Evolutionary conservation across 2,888 invertebrate species (phyloP), one percentile per base, ranked within the genome.

Genomic region (Calameuta pallipes): DNA sequence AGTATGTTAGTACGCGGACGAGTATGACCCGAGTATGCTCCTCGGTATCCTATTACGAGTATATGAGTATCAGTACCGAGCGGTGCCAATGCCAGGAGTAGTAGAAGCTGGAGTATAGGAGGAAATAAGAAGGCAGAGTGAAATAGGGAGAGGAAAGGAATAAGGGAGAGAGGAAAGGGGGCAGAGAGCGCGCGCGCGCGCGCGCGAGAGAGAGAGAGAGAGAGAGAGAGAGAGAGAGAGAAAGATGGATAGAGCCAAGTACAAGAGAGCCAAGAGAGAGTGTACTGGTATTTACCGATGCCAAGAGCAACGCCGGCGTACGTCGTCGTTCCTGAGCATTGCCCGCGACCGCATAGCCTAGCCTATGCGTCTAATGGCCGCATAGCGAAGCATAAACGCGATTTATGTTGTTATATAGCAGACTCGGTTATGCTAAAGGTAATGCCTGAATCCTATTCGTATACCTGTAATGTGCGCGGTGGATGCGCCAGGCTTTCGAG

Each of bases 391-490:
- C 80, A 83, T 83, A 81, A 80, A 80, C 78, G 81, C 83, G 80
- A 83, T 83, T 83, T 82, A 83, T 83, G 82, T 80, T 80, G 75
- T 79, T 78, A 81, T 81, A 82, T 81, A 79, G 80, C 81, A 81
- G 78, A 73, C 75, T 79, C 73, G 80, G 82, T 81, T 79, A 81
- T 81, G 79, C 81, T 80, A 79, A 78, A 80, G 79, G 82, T 83
- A 83, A 83, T 82, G 82, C 80, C 80, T 81, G 78, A 77, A 78
- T 82, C 80, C 78, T 82, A 80, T 80, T 81, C 80, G 15, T 41
- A 41, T 41, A 41, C 41, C 79, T 71, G 73, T 74, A 78, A 74
- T 56, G 73, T 71, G 33, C 78, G 76, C 77, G 75, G 77, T 80
- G 80, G 80, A 78, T 79, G 79, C 78, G 75, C 75, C 56, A 73